Conservation (phyloP, 2,113 vertebrate species). For the Connochaetes taurinus region DNA sequence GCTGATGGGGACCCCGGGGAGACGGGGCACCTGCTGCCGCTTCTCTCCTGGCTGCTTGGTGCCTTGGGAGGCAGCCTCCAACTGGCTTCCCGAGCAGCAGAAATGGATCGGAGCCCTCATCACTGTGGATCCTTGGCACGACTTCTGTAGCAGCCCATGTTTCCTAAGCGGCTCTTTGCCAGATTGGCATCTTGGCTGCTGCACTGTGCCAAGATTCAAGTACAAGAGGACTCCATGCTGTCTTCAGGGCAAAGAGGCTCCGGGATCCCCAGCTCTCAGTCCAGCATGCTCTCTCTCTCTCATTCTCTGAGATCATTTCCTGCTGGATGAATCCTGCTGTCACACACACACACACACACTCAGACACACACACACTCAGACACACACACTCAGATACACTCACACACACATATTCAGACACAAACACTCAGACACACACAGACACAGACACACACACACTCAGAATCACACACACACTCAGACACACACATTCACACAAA, state of each 20-base stretch:
- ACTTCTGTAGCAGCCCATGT: background rate
- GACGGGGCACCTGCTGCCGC: background rate
- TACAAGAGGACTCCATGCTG: background rate
- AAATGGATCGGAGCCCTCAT: background rate
- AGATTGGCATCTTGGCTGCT: background rate
- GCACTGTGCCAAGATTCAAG: slow-evolving; percentile 10
- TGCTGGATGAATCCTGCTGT: no score
- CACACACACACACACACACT: no score
- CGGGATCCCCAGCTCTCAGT: background rate
- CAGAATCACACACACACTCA: no score
- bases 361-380: no score
- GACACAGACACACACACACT: no score
- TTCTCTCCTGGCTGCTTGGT: background rate
- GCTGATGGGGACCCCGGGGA: rapidly evolving
- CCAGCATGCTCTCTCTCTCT: background rate
- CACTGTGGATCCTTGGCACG: background rate
- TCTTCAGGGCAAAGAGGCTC: background rate
- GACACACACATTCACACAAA: no score
- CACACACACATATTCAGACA: no score
- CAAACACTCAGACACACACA: no score
- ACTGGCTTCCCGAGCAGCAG: background rate
- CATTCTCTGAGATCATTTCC: background rate
- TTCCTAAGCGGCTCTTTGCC: slow-evolving; percentile 17
- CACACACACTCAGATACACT: no score
- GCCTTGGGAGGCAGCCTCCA: slow-evolving; percentile 19